phyloP scores from a whole-genome alignment of 1,140 invertebrate genomes.

The Trachymyrmex septentrionalis region DNA sequence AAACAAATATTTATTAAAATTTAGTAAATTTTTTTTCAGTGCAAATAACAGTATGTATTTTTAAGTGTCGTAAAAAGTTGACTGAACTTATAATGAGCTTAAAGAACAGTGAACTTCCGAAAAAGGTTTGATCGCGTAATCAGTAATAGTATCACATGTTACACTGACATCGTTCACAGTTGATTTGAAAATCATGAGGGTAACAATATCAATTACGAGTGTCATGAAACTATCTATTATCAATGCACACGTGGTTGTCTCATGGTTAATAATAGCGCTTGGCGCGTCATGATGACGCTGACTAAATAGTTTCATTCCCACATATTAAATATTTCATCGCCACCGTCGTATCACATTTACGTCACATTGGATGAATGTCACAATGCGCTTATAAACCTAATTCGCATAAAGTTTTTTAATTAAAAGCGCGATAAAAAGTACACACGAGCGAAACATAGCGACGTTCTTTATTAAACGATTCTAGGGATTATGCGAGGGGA shows the following conservation, averaged over 20 bases:
- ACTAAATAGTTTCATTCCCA: slow-evolving; percentile 9
- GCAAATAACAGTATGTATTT: not conserved
- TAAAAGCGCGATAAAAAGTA: not conserved
- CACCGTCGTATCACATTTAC: not conserved
- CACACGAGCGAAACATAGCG: slow-evolving; percentile 1
- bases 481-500: not conserved
- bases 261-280: slow-evolving; percentile 13
- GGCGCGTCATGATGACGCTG: slow-evolving; percentile 19
- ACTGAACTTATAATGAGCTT: slow-evolving; percentile 1
- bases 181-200: slow-evolving; percentile 45
- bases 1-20: too few species aligned
- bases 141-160: not conserved
- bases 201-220: slow-evolving; percentile 11
- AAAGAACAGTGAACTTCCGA: slow-evolving; percentile 8
- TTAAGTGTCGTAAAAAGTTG: not conserved
- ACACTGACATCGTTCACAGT: not conserved
- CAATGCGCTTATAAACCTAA: not conserved
- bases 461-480: slow-evolving; percentile 3
- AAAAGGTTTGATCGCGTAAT: not conserved
- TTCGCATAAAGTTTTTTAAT: not conserved
- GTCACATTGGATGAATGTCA: not conserved
- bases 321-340: not conserved
- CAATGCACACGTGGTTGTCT: not conserved
- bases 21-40: too few species aligned
- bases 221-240: slow-evolving; percentile 51